These are phyloP conservation scores for Hoplodrina blanda DNA, from an alignment of 2,888 invertebrate species.

Conservation along the genomic window DNA sequence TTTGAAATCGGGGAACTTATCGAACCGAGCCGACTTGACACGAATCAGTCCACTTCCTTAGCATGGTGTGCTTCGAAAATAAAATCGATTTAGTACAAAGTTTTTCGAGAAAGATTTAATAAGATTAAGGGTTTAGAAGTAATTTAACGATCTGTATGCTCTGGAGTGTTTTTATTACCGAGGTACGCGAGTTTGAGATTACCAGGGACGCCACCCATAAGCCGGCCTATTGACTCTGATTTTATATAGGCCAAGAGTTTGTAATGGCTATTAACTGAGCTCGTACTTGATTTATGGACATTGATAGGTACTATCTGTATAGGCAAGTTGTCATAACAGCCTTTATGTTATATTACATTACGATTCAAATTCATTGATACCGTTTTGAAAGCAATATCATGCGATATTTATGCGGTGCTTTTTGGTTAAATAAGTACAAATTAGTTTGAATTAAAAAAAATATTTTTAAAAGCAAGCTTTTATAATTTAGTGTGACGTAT, in stretches of 20 bases:
- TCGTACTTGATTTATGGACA: conserved; percentile 54
- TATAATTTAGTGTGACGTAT: too few species aligned
- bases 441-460: too few species aligned
- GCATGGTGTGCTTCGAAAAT: conserved; percentile 26
- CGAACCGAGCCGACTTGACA: neutral
- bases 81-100: conserved; percentile 50
- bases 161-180: conserved; percentile 63
- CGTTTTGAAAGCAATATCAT: neutral
- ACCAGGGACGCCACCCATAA: conserved; percentile 58
- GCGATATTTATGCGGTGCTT: too few species aligned
- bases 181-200: conserved; percentile 62
- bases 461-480: too few species aligned
- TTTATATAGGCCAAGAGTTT: conserved; percentile 63
- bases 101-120: conserved; percentile 58
- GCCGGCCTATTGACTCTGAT: conserved; percentile 63
- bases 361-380: conserved; percentile 2
- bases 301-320: conserved; percentile 6
- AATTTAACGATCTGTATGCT: conserved; percentile 66
- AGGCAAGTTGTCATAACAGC: conserved; percentile 4
- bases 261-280: conserved; percentile 62
- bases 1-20: neutral
- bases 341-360: neutral
- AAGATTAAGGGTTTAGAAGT: conserved; percentile 60
- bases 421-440: too few species aligned
- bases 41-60: neutral